A percentile compares a stretch with the other conserved stretches of the same genome.
Conservation (phyloP, 2,888 invertebrate species). For the Lasioglossum zephyrum region DNA sequence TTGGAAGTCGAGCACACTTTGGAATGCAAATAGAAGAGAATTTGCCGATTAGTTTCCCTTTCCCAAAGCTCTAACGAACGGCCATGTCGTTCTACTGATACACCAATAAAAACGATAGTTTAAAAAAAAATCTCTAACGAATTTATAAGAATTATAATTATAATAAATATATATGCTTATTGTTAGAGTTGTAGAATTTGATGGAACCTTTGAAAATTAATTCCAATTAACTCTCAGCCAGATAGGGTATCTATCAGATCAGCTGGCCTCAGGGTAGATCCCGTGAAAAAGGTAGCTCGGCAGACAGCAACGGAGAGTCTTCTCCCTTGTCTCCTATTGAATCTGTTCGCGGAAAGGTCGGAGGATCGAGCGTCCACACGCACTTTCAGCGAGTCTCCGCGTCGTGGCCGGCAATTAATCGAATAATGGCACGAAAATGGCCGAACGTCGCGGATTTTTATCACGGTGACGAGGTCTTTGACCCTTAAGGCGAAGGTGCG, state of each 20-base stretch:
- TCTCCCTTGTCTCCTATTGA: background rate
- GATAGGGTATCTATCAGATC: background rate
- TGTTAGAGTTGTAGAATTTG: too few relatives aligned
- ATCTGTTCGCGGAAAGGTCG: background rate
- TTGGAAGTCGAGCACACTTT: background rate
- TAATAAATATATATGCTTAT: too few relatives aligned
- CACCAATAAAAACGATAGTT: background rate
- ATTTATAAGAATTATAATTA: too few relatives aligned
- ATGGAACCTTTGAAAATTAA: too few relatives aligned
- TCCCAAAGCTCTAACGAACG: background rate
- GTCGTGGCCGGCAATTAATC: conserved; percentile 58
- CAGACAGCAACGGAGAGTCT: background rate
- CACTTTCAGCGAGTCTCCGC: background rate
- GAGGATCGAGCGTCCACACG: conserved; percentile 6
- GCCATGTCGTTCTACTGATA: background rate
- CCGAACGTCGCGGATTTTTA: conserved; percentile 53
- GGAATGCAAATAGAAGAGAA: background rate
- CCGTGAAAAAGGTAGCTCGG: background rate
- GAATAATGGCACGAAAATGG: conserved; percentile 67
- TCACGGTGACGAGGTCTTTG: conserved; percentile 49
- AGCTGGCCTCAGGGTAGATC: background rate
- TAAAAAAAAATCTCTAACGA: background rate
- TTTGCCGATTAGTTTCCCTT: background rate
- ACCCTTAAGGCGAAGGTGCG: conserved; percentile 61
- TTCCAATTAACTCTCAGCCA: too few relatives aligned